Conservation (phyloP, 1,140 invertebrate species). For the Dendroctonus ponderosae region DNA sequence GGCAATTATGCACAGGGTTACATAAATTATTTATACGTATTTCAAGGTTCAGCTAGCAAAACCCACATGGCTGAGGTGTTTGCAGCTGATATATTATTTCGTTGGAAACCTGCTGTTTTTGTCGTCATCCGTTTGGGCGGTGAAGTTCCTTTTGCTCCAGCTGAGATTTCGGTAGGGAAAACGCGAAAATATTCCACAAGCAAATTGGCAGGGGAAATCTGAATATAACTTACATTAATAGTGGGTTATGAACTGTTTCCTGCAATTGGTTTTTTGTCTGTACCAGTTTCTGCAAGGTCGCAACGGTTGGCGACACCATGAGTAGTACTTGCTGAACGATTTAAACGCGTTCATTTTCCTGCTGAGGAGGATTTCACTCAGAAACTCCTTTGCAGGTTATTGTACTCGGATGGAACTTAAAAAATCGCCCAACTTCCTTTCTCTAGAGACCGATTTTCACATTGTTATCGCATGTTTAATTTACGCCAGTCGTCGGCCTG, state of each 20-base stretch:
- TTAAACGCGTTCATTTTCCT: too few relatives aligned
- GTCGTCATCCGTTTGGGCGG: not conserved
- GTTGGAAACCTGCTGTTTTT: not conserved
- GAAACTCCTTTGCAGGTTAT: too few relatives aligned
- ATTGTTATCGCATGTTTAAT: too few relatives aligned
- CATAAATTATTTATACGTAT: conserved; percentile 17
- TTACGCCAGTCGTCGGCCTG: too few relatives aligned
- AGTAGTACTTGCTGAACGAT: too few relatives aligned
- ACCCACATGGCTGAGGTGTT: conserved; percentile 9
- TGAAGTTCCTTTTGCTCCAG: not conserved
- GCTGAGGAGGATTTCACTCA: too few relatives aligned
- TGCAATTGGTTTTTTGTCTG: not conserved
- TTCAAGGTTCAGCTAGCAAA: conserved; percentile 6
- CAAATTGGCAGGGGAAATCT: not conserved
- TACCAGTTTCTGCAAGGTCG: not conserved
- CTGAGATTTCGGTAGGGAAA: not conserved
- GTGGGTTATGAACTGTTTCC: not conserved
- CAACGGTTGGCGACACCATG: too few relatives aligned
- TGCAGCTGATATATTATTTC: not conserved
- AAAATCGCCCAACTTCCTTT: too few relatives aligned
- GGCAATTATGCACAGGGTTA: conserved; percentile 17
- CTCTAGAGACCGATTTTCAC: too few relatives aligned
- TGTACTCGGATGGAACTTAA: too few relatives aligned
- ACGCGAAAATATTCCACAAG: not conserved
- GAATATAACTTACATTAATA: not conserved